Conservation (phyloP, 1,140 invertebrate species). For the Amyelois transitella region DNA sequence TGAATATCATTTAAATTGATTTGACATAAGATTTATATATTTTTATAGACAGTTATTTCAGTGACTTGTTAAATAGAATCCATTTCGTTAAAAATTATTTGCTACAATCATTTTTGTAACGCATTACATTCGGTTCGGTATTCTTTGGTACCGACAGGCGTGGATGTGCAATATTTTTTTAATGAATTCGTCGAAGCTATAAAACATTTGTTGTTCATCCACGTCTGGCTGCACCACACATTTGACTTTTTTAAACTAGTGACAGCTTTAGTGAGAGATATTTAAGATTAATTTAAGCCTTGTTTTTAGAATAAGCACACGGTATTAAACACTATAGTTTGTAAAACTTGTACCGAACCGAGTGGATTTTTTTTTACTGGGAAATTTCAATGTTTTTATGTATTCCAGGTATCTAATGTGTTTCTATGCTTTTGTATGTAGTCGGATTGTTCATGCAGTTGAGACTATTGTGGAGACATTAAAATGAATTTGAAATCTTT, state of each 20-base stretch:
- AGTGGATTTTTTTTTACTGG: background rate
- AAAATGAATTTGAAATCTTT: conserved; percentile 70
- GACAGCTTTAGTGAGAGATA: conserved; percentile 40
- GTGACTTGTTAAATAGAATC: conserved; percentile 30
- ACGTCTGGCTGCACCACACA: background rate
- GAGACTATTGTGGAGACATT: conserved; percentile 67
- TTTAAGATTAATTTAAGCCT: conserved; percentile 37
- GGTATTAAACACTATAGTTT: conserved; percentile 1
- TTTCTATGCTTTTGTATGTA: conserved; percentile 28
- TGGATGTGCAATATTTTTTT: background rate
- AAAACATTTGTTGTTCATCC: too few relatives aligned
- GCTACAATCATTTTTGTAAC: conserved; percentile 6
- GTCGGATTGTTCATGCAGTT: conserved; percentile 46
- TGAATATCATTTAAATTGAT: conserved; percentile 29
- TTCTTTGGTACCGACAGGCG: conserved; percentile 10
- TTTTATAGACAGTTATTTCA: conserved; percentile 62
- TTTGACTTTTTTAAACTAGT: conserved; percentile 16
- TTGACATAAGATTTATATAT: conserved; percentile 71
- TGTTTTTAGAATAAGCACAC: conserved; percentile 33
- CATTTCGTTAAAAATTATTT: conserved; percentile 31
- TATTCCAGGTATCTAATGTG: background rate
- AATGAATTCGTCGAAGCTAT: background rate
- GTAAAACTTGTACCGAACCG: conserved; percentile 5
- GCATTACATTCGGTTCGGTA: conserved; percentile 4
- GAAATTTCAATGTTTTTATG: conserved; percentile 5